Base-by-base conservation (phyloP, 2,797 vertebrate genomes). In the Clarias platycephalus region DNA sequence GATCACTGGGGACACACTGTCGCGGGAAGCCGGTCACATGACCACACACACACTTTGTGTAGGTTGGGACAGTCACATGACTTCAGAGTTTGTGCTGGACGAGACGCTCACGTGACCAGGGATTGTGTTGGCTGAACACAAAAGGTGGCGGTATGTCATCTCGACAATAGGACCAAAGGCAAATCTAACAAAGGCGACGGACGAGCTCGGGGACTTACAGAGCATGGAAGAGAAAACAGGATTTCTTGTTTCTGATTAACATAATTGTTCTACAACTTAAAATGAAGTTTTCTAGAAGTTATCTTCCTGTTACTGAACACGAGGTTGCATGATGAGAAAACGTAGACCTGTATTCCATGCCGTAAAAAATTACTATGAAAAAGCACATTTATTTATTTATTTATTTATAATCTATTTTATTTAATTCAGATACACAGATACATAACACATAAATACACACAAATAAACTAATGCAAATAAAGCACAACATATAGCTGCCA, bases 1-100 rank as follows among this genome's bases (percentile, higher is more conserved):
- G 81, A 85, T 87, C 84, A 87, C 90, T 87, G 90, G 89, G 86
- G 81, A 87, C 86, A 86, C 78, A 55, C 89, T 90, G 90, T 91
- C 80, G 26, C 10, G 64, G 16, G 64, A 49, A 57, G 13, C 80
- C 26, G 26, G 88, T 93, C 92, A 92, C 88, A 81, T 91, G 90
- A 67, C 15, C 62, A n/a, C 31, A 79, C 62, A n/a, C 31, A 79
- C 53, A 58, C 80, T 82, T 66, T 44, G 58, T 67, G 70, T 76
- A 31, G 80, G 84, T 63, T 57, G 13, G 44, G 64, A 16, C 16
- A 16, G 76, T 86, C 85, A 86, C 68, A 55, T 86, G 85, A 86
- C 66, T 62, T 49, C 37, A 74, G 67, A 78, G 76, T 81, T 74
- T 60, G 62, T 86, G 53, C 31, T 78, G 64, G 80, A 66, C 60